phyloP scores from a whole-genome alignment of 2,888 invertebrate genomes.

The Therioaphis trifolii region DNA sequence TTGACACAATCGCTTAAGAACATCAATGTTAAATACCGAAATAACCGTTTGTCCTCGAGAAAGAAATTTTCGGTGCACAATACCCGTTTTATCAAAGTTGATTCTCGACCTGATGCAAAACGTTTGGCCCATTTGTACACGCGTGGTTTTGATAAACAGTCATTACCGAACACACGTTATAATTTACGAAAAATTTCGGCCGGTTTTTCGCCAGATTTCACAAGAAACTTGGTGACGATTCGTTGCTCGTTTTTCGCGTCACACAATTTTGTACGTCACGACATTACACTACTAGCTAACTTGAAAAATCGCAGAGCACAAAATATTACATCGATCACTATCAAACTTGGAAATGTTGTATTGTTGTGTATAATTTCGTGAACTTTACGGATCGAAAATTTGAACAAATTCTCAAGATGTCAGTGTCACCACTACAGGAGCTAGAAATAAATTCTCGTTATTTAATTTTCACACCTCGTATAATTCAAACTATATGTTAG shows the following conservation, averaged over 20 bases:
- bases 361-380: not conserved
- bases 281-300: too few species aligned
- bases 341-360: not conserved
- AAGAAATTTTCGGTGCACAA: conserved; percentile 17
- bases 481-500: too few species aligned
- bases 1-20: not conserved
- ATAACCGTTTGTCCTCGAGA: not conserved
- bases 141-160: not conserved
- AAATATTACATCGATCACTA: not conserved
- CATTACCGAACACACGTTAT: not conserved
- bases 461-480: not conserved
- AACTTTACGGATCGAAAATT: too few species aligned
- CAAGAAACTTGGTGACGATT: conserved; percentile 2
- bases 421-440: not conserved
- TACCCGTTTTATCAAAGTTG: not conserved
- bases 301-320: not conserved
- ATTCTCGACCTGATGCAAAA: too few species aligned
- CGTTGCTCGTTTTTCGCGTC: not conserved
- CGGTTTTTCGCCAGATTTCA: not conserved
- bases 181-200: too few species aligned
- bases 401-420: not conserved
- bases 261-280: too few species aligned
- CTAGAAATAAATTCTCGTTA: too few species aligned
- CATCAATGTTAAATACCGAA: not conserved
- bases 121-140: too few species aligned